Evolutionary conservation across 2,888 invertebrate species (phyloP), one percentile per base, ranked within the genome.

Genomic region (Coleophora deauratella): DNA sequence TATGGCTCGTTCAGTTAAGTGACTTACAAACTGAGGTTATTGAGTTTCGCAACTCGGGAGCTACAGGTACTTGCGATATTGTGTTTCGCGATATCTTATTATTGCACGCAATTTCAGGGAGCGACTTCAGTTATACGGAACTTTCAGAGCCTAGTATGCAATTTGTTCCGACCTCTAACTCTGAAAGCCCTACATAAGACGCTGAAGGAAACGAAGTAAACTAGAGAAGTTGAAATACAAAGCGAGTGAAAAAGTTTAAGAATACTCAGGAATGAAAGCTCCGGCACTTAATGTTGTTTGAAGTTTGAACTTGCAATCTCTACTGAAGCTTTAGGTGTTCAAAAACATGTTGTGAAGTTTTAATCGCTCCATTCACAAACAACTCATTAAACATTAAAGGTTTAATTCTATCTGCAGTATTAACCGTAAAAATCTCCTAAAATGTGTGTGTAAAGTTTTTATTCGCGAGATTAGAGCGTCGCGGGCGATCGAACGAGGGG

Each of bases 371-470:
- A 57, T 55, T 64, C 71, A 59, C 75, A 78, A 81, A 76, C 76
- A 78, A 66, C 72, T 73, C 74, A 74, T 74, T 69, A 72, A 68
- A 56, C 66, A 76, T 77, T 79, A 73, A 75, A 72, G 66, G 61
- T 74, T 72, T 75, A 76, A 80, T 80, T 75, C 59, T 50, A 69
- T 74, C 74, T 65, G 70, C 73, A 80, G 72, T 75, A 73, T 72
- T 63, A 65, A 62, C 69, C 70, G 64, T 77, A 77, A 79, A 80
- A 70, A 60, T 52, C 59, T 66, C 71, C 75, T 75, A 78, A 82
- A 76, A 81, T 21, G 80, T 73, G 61, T 62, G 62, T 56, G 59
- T 71, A 80, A 82, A 79, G 35, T 58, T 76, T 81, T 84, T 80
- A 82, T 81, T 72, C 60, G 58, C 60, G 57, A 78, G 84, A 84